These are phyloP conservation scores for Hemiscyllium ocellatum DNA, from an alignment of 2,113 vertebrate species.

Conservation along the genomic window DNA sequence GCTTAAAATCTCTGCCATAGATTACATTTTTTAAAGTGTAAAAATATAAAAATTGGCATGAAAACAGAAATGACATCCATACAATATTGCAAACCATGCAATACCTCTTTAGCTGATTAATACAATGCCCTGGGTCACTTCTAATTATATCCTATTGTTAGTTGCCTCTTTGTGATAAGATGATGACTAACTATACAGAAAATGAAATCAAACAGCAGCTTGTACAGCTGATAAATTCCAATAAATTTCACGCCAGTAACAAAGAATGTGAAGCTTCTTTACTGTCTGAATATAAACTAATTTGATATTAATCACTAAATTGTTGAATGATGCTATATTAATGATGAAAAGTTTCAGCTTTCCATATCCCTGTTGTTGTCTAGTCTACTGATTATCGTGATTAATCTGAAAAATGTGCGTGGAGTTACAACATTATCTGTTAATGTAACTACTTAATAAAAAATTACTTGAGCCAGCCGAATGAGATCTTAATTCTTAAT, in stretches of 20 bases:
- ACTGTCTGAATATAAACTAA: neutral
- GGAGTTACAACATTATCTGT: neutral
- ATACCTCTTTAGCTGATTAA: neutral
- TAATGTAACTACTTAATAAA: neutral
- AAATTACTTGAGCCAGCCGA: neutral
- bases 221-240: neutral
- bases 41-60: neutral
- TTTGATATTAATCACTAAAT: slow-evolving; percentile 2
- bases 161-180: neutral
- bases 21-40: no score
- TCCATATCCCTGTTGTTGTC: neutral
- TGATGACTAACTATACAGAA: neutral
- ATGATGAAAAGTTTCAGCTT: neutral
- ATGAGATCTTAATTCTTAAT: neutral
- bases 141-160: neutral
- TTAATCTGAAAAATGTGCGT: neutral
- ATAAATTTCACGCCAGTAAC: neutral
- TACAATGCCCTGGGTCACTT: neutral
- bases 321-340: neutral
- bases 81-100: neutral
- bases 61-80: neutral
- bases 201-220: neutral
- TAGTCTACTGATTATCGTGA: neutral
- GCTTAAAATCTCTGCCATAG: neutral
- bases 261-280: neutral